Conservation (phyloP, 1,140 invertebrate genomes). For the Drosophila micromelanica region DNA sequence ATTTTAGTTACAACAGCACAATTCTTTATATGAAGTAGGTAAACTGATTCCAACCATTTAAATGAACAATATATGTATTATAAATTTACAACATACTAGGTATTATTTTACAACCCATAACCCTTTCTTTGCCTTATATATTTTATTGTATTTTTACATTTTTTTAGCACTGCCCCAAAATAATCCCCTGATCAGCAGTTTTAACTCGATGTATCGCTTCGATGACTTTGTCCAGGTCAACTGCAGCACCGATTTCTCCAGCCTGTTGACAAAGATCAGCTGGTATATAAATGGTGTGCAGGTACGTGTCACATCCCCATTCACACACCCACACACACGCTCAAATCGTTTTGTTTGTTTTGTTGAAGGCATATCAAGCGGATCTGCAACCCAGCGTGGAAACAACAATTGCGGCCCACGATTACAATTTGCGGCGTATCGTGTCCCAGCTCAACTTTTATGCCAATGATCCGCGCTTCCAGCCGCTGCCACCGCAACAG, state of each 20-base stretch:
- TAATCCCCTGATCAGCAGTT: constrained; percentile 86
- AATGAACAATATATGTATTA: too few relatives aligned
- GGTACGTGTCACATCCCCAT: constrained; percentile 60
- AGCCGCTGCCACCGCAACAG: constrained; percentile 35
- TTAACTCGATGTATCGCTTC: constrained; percentile 85
- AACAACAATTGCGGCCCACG: constrained; percentile 69
- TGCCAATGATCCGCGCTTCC: constrained; percentile 63
- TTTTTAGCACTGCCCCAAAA: constrained; percentile 86
- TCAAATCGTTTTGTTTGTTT: neutral
- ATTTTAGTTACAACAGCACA: too few relatives aligned
- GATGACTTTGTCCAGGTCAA: constrained; percentile 86
- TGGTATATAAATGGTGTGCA: constrained; percentile 87
- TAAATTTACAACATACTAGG: too few relatives aligned
- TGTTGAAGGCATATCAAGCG: constrained; percentile 46
- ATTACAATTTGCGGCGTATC: constrained; percentile 66
- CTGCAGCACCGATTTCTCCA: constrained; percentile 86
- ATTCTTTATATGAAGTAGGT: too few relatives aligned
- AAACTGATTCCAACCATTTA: too few relatives aligned
- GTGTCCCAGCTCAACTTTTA: constrained; percentile 78
- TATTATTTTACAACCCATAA: too few relatives aligned
- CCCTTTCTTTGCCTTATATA: too few relatives aligned
- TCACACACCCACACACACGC: neutral
- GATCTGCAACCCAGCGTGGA: constrained; percentile 62
- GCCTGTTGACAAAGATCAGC: constrained; percentile 86
- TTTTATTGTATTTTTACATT: neutral